Evolutionary conservation across 2,888 invertebrate genomes (phyloP), one percentile per base, ranked within the genome.

Genomic region (Apotomis betuletana): DNA sequence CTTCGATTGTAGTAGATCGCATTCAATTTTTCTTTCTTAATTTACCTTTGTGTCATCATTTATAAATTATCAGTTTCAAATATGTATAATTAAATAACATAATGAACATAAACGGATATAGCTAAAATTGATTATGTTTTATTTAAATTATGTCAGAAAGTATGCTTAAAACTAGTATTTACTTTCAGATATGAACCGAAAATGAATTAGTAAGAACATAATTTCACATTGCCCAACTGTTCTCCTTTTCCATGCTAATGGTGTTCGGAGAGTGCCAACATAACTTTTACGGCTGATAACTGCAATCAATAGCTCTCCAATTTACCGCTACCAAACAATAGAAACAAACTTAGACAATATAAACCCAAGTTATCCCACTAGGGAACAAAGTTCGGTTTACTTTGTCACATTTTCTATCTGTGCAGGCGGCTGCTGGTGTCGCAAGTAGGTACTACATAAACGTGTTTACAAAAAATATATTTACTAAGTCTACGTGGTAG

Each of bases 221-320:
- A 55, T 55, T 65, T 55, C 8, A 55, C 64, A n/a, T 65, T 65
- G 12, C 55, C n/a, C 64, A 65, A 65, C 55, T 12, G 49, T 49
- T 12, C 8, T 46, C 6, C 41, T 55, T 65, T 57, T 65, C 64
- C 64, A 55, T 65, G 15, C 64, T 65, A 64, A 54, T 64, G 52
- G 63, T 15, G 15, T 41, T 9, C 60, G 12, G 46, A 8, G 27
- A 65, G 65, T 57, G 65, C 65, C 3, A 27, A 65, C 65, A 65
- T 65, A 65, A 65, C 27, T 65, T 65, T 65, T 57, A 46, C 65
- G 27, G n/a, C 65, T 55, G 64, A 65, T 65, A 55, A 65, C 46
- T 46, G 44, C 54, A 55, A 64, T 55, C 64, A 65, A 65, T 65
- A 65, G 54, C 62, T 38, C 62, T 38, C 38, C 58, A 36, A 38